Evolutionary conservation across 2,797 vertebrate genomes (phyloP), one percentile per base, ranked within the genome.

Genomic region (Platyrinchus mystaceus): DNA sequence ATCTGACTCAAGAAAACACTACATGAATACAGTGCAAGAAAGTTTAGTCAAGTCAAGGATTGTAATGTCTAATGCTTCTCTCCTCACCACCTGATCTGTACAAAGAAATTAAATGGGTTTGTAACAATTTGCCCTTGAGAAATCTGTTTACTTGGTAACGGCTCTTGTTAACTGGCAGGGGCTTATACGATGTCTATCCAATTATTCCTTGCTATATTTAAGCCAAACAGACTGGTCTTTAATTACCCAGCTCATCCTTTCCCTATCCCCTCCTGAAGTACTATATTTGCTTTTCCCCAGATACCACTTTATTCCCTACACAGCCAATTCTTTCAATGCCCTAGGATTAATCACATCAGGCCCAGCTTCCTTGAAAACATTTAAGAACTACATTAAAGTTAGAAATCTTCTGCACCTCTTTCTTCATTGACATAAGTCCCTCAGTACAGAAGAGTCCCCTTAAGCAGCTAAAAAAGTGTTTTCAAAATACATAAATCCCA

Each of bases 391-490:
- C 17, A 53, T 59, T 62, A 53, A 55, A 79, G 50, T 52, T 55
- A 49, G 27, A 62, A 71, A 58, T 53, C 53, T 75, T 69, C 6
- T 11, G 19, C 36, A 82, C 14, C 37, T 20, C 36, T 56, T 79
- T 75, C 71, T 52, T 69, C 44, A 59, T 53, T 71, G 55, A n/a
- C 21, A 2, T 39, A 16, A n/a, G 86, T 87, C 76, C 81, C 39
- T 84, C 39, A 50, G 74, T 89, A 73, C 62, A 88, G 79, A 71
- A 90, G n/a, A 84, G 37, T 83, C 75, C 70, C 91, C 67, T 88
- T 80, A 95, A 85, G 78, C 47, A 96, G 59, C 43, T 92, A 94
- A 94, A 96, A 96, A 89, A 90, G 84, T 79, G 30, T 96, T 97
- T 95, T 94, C 87, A 89, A 75, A 77, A 78, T 71, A 84, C 50